phyloP scores from a whole-genome alignment of 2,888 invertebrate genomes.

The Synergus laeviventris region DNA sequence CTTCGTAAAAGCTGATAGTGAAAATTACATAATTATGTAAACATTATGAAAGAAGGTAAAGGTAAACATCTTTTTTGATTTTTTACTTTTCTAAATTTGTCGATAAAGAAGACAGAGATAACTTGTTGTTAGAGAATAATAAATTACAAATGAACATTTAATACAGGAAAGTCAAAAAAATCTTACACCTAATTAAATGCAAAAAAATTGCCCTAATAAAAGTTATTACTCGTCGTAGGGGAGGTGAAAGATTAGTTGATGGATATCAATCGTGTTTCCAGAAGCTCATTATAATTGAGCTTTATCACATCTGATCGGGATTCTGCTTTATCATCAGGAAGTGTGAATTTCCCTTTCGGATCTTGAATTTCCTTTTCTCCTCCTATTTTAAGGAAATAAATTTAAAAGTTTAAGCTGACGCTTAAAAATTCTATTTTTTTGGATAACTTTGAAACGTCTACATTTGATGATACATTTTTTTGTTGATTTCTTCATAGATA shows the following conservation, averaged over 20 bases:
- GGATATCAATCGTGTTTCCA: slow-evolving; percentile 54
- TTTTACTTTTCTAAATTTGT: background rate
- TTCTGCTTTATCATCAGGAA: slow-evolving; percentile 61
- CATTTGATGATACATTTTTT: too few relatives aligned
- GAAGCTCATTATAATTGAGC: slow-evolving; percentile 57
- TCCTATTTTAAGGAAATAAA: slow-evolving; percentile 59
- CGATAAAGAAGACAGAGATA: background rate
- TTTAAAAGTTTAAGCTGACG: background rate
- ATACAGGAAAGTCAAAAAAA: background rate
- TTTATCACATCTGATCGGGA: slow-evolving; percentile 34
- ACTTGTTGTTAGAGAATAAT: background rate
- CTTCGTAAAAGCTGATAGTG: background rate
- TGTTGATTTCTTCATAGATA: background rate
- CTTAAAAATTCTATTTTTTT: too few relatives aligned
- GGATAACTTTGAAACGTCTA: too few relatives aligned
- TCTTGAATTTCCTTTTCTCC: slow-evolving; percentile 67
- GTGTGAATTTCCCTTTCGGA: slow-evolving; percentile 71
- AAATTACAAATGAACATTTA: background rate
- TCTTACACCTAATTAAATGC: background rate
- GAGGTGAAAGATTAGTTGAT: background rate
- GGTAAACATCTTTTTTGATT: background rate
- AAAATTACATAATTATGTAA: background rate
- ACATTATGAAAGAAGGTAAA: background rate
- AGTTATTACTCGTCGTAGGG: background rate
- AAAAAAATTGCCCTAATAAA: background rate